These are phyloP conservation scores for Drosophila pruinosa DNA, from an alignment of 1,140 invertebrate species.

Conservation along the genomic window DNA sequence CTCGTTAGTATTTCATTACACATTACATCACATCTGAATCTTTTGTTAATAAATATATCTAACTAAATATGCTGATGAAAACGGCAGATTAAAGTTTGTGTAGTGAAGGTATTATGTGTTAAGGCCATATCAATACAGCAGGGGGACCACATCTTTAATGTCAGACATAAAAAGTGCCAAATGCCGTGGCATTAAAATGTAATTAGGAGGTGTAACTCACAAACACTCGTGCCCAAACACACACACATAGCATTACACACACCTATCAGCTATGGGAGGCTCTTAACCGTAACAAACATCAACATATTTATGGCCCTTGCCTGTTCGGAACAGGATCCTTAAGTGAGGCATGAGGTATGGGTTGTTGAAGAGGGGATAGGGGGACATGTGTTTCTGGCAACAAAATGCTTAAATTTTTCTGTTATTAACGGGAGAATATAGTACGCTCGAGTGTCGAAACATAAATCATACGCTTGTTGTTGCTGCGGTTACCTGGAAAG, in stretches of 20 bases:
- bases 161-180: conserved; percentile 15
- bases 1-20: background rate
- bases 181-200: conserved; percentile 39
- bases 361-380: background rate
- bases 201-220: conserved; percentile 33
- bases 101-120: background rate
- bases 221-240: background rate
- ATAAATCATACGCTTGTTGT: conserved; percentile 25
- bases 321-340: conserved; percentile 10
- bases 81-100: background rate
- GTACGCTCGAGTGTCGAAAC: conserved; percentile 20
- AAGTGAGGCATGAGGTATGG: background rate
- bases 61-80: background rate
- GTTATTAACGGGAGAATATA: conserved; percentile 34
- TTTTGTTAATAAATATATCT: background rate
- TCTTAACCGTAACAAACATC: conserved; percentile 16
- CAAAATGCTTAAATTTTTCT: conserved; percentile 34
- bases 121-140: background rate
- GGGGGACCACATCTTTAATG: background rate
- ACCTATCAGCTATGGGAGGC: background rate
- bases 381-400: conserved; percentile 5
- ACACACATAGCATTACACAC: background rate
- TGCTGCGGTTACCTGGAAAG: conserved; percentile 11
- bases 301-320: conserved; percentile 32
- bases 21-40: background rate